These are phyloP conservation scores for Parauchenoglanis ngamensis DNA, from an alignment of 2,797 vertebrate species.

Conservation along the genomic window DNA sequence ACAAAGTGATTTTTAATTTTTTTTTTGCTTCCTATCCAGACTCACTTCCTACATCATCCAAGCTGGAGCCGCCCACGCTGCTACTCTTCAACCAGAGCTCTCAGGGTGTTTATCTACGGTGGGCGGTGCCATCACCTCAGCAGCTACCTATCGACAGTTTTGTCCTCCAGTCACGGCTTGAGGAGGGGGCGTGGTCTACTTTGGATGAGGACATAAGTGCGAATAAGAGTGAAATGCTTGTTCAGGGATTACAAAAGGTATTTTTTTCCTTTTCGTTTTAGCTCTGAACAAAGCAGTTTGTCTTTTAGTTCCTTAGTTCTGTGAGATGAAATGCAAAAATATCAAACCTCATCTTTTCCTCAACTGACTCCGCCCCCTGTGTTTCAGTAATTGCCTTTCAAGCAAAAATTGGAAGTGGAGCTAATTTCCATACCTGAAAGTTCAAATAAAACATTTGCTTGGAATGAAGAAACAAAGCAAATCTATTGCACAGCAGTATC, in stretches of 20 bases:
- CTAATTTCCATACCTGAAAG: conserved; percentile 22
- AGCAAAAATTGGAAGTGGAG: neutral
- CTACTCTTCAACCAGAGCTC: conserved; percentile 79
- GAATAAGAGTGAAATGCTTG: conserved; percentile 78
- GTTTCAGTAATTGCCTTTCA: neutral
- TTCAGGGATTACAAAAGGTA: conserved; percentile 90
- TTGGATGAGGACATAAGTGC: conserved; percentile 81
- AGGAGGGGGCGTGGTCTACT: conserved; percentile 81
- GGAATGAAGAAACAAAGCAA: neutral
- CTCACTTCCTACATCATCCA: conserved; percentile 48
- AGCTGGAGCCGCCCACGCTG: conserved; percentile 76
- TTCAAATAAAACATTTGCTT: neutral
- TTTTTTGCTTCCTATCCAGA: conserved; percentile 60
- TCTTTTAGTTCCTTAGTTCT: neutral
- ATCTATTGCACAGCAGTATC: neutral
- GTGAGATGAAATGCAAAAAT: neutral
- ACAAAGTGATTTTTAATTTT: neutral
- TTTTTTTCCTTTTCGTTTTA: neutral
- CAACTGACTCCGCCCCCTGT: neutral
- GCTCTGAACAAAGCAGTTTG: neutral
- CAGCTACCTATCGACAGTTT: conserved; percentile 76
- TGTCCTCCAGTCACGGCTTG: conserved; percentile 81
- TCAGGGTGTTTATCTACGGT: conserved; percentile 82
- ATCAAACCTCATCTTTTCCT: neutral
- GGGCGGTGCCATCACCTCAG: conserved; percentile 75